These are phyloP conservation scores for Nomada fucata DNA, from an alignment of 2,888 invertebrate species.

Conservation along the genomic window DNA sequence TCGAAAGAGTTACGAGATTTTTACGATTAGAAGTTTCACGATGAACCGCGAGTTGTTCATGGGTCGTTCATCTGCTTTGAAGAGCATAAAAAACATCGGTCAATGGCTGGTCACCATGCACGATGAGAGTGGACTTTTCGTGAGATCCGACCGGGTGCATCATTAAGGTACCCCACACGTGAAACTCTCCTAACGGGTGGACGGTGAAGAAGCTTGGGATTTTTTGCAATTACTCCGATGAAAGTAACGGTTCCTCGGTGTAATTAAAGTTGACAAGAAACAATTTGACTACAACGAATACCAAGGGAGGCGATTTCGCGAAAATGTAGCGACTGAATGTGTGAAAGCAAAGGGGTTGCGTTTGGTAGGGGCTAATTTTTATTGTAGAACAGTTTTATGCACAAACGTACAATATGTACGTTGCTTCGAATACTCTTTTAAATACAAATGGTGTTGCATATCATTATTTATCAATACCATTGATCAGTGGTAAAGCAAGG, in stretches of 20 bases:
- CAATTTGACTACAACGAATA: slow-evolving; percentile 48
- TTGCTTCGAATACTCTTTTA: no score
- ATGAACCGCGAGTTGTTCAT: neutral
- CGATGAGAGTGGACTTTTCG: slow-evolving; percentile 68
- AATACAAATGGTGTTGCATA: no score
- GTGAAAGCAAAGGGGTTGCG: no score
- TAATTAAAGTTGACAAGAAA: slow-evolving; percentile 49
- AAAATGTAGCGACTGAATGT: neutral
- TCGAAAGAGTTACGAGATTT: neutral
- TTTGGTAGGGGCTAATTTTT: no score
- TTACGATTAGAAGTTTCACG: neutral
- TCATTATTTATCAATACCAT: no score
- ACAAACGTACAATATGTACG: no score
- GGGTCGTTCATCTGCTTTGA: slow-evolving; percentile 21
- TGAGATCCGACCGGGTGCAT: slow-evolving; percentile 71
- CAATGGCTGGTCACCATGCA: slow-evolving; percentile 60
- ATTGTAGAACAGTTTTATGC: no score
- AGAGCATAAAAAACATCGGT: slow-evolving; percentile 48
- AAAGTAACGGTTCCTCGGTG: slow-evolving; percentile 40
- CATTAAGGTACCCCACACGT: slow-evolving; percentile 71
- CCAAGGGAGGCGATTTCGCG: neutral
- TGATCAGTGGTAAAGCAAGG: no score
- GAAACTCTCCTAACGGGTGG: slow-evolving; percentile 60
- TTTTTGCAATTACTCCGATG: slow-evolving; percentile 52
- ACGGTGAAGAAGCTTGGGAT: slow-evolving; percentile 43